Percentiles rank a stretch among this genome's conserved stretches.
These are phyloP conservation scores for Harpagifer antarcticus DNA, from an alignment of 2,797 vertebrate species.

Conservation along the genomic window DNA sequence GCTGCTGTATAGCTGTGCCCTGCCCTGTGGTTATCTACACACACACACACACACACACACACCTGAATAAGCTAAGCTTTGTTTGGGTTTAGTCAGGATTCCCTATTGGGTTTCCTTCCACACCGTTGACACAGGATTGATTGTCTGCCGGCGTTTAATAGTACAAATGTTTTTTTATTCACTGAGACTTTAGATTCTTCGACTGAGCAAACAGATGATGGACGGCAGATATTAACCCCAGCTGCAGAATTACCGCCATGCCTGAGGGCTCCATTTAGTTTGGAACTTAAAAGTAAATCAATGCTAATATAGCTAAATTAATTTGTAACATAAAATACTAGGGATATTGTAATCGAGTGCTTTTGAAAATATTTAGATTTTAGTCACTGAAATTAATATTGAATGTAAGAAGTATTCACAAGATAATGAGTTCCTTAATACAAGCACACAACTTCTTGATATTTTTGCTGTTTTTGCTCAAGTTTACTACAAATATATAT, in stretches of 20 bases:
- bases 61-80: slow-evolving; percentile 72
- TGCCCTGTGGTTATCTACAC: slow-evolving; percentile 62
- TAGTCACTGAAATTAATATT: background rate
- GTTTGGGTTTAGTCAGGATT: slow-evolving; percentile 66
- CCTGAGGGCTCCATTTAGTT: slow-evolving; percentile 9
- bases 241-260: background rate
- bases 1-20: slow-evolving; percentile 70
- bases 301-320: background rate
- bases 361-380: background rate
- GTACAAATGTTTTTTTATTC: slow-evolving; percentile 67
- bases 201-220: slow-evolving; percentile 1
- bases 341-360: background rate
- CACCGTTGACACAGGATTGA: slow-evolving; percentile 53
- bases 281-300: background rate
- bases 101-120: slow-evolving; percentile 50
- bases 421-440: background rate
- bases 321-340: too few relatives aligned
- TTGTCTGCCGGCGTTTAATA: slow-evolving; percentile 51
- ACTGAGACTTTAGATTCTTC: slow-evolving; percentile 24
- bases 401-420: background rate
- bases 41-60: slow-evolving; percentile 47
- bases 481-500: background rate
- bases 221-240: slow-evolving; percentile 22
- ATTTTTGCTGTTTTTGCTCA: background rate
- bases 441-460: background rate